These are phyloP conservation scores for Chauna torquata DNA, from an alignment of 2,113 vertebrate genomes.

Conservation along the genomic window DNA sequence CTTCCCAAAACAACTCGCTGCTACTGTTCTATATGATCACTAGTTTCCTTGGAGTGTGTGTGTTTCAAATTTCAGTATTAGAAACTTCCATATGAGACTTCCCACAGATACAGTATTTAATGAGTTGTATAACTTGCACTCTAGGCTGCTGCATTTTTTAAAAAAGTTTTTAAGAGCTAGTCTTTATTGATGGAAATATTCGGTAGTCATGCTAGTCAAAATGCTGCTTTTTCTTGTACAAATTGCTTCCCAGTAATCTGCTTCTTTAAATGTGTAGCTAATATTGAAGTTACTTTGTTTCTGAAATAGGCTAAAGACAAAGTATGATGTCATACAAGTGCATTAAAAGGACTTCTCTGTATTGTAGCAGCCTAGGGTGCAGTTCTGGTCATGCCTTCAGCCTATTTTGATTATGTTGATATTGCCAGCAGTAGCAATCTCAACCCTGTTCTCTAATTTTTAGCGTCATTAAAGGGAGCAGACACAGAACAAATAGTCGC, in stretches of 20 bases:
- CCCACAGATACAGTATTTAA: not conserved
- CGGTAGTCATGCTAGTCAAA: not conserved
- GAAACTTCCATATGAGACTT: not conserved
- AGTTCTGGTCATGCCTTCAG: not conserved
- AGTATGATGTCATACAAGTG: not conserved
- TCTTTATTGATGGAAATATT: no score
- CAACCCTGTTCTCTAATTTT: not conserved
- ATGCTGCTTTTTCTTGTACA: not conserved
- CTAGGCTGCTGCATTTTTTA: not conserved
- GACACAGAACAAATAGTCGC: not conserved
- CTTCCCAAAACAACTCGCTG: not conserved
- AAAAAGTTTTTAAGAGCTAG: not conserved
- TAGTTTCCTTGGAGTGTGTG: accelerated
- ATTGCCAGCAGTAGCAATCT: not conserved
- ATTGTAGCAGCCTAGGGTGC: not conserved
- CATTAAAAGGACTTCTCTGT: not conserved
- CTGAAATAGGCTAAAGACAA: not conserved
- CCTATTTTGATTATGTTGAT: not conserved
- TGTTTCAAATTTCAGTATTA: not conserved
- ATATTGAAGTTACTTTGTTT: not conserved
- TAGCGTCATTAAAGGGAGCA: not conserved
- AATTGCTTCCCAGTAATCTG: not conserved
- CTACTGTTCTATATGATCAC: not conserved
- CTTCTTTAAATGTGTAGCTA: not conserved
- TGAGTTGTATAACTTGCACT: not conserved